Evolutionary conservation across 1,140 invertebrate species (phyloP).

Genomic region (Macrobrachium nipponense): DNA sequence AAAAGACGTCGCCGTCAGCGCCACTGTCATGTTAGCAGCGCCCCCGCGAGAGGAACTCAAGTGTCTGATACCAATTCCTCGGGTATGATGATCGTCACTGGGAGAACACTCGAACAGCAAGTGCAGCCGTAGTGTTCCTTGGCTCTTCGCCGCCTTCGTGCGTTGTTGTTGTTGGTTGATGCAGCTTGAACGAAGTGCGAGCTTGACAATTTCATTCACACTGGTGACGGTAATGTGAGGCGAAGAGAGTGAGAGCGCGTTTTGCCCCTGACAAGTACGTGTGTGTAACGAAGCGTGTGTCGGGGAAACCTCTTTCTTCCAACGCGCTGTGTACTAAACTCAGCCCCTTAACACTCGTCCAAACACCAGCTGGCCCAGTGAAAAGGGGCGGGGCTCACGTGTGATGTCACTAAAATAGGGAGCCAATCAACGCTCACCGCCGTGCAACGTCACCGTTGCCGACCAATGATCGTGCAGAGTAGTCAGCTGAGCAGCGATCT

Average conservation of each 20-base stretch:
- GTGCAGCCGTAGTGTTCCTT: too few relatives aligned
- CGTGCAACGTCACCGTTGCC: constrained; percentile 31
- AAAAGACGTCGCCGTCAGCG: neutral
- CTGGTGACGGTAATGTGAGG: too few relatives aligned
- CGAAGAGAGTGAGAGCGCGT: neutral
- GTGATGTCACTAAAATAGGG: constrained; percentile 23
- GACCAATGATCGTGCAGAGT: constrained; percentile 24
- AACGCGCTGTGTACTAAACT: constrained; percentile 33
- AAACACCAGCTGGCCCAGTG: constrained; percentile 33
- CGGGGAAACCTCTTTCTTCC: constrained; percentile 28
- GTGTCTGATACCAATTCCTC: too few relatives aligned
- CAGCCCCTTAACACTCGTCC: constrained; percentile 28
- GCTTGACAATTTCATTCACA: too few relatives aligned
- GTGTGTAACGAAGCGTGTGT: neutral
- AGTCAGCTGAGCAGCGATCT: constrained; percentile 41
- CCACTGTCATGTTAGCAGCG: neutral
- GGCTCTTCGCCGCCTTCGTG: too few relatives aligned
- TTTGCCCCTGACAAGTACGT: constrained; percentile 3
- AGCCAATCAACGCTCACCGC: constrained; percentile 15
- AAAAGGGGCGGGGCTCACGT: constrained; percentile 21
- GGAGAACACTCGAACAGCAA: too few relatives aligned
- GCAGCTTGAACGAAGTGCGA: too few relatives aligned
- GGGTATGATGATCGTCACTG: too few relatives aligned
- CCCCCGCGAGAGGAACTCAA: too few relatives aligned
- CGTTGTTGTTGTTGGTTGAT: too few relatives aligned